Evolutionary conservation across 2,888 invertebrate genomes (phyloP).

Genomic region (Gryllus longicercus): DNA sequence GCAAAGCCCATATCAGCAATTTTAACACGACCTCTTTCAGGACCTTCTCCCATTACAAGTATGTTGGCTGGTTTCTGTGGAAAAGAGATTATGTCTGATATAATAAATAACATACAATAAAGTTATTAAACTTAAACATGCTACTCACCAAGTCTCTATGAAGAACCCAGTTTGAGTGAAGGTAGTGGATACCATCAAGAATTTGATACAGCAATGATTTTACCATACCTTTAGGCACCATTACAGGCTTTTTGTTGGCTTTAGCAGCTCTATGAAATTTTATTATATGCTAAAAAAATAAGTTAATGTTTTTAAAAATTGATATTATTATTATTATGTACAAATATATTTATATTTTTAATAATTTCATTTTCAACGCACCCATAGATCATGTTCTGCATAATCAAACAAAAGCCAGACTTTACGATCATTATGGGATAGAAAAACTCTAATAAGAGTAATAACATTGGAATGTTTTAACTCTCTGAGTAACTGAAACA

Average conservation of each 20-base stretch:
- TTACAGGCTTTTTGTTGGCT: slow-evolving; percentile 92
- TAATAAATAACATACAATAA: background rate
- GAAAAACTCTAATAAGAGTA: slow-evolving; percentile 90
- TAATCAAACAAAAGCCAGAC: slow-evolving; percentile 97
- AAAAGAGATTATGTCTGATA: background rate
- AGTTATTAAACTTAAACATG: background rate
- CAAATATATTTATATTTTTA: slow-evolving; percentile 22
- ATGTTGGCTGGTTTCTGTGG: slow-evolving; percentile 96
- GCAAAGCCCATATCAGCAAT: slow-evolving; percentile 99
- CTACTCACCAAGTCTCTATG: slow-evolving; percentile 85
- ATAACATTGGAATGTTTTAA: slow-evolving; percentile 96
- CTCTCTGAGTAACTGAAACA: slow-evolving; percentile 82
- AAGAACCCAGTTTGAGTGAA: slow-evolving; percentile 98
- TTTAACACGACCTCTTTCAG: slow-evolving; percentile 93
- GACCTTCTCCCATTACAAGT: slow-evolving; percentile 98
- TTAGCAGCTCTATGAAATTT: slow-evolving; percentile 98
- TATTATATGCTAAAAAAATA: slow-evolving; percentile 74
- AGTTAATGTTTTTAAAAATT: background rate
- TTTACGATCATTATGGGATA: slow-evolving; percentile 93
- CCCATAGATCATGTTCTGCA: slow-evolving; percentile 98
- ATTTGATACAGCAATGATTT: slow-evolving; percentile 97
- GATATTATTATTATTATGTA: background rate
- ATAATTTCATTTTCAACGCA: slow-evolving; percentile 41
- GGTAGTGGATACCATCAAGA: slow-evolving; percentile 96
- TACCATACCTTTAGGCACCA: slow-evolving; percentile 96